phyloP scores from a whole-genome alignment of 2,888 invertebrate species.

The Bhutanitis thaidina region DNA sequence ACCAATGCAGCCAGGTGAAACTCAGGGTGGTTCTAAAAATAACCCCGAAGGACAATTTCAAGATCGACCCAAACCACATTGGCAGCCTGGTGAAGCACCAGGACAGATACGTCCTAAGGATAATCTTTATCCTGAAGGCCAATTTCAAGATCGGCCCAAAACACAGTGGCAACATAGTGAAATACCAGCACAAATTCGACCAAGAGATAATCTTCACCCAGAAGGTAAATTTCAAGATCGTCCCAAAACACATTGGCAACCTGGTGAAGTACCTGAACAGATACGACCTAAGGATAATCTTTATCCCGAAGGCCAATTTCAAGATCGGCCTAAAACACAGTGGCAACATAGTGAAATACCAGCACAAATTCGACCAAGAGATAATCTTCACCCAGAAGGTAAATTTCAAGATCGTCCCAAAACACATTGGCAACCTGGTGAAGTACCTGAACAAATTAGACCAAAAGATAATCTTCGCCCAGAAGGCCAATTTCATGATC shows the following conservation, averaged over 20 bases:
- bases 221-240: not conserved
- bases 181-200: not conserved
- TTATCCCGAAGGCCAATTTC: conserved; percentile 67
- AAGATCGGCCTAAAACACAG: conserved; percentile 35
- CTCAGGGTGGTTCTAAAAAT: too few species aligned
- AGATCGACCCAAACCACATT: not conserved
- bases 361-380: conserved; percentile 10
- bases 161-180: too few species aligned
- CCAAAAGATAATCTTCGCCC: conserved; percentile 79
- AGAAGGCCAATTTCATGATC: conserved; percentile 73
- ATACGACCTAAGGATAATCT: conserved; percentile 8
- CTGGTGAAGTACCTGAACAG: conserved; percentile 12
- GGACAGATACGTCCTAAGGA: too few species aligned
- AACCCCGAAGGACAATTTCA: not conserved
- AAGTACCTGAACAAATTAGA: conserved; percentile 50
- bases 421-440: conserved; percentile 47
- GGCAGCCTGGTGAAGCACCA: conserved; percentile 6
- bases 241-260: conserved; percentile 11
- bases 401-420: conserved; percentile 42
- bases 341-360: conserved; percentile 2
- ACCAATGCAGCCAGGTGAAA: too few species aligned
- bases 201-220: not conserved
- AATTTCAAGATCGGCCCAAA: too few species aligned
- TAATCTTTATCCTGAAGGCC: too few species aligned
- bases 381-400: conserved; percentile 44